Evolutionary conservation across 2,797 vertebrate species (phyloP).

Genomic region (Syngnathus rostellatus): DNA sequence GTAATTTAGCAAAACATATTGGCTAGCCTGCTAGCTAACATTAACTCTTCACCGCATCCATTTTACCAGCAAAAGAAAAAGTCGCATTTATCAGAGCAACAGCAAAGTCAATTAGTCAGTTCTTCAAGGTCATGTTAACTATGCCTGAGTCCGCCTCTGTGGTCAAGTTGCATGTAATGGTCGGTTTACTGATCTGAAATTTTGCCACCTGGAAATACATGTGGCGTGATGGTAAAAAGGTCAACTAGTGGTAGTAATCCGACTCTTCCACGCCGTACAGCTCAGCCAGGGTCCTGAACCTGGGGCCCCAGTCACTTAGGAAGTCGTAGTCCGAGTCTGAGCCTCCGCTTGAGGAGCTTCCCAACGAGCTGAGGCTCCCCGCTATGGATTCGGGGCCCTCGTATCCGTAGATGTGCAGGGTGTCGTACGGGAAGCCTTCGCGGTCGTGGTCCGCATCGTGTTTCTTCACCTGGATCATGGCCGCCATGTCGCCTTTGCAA

Average conservation of each 20-base stretch:
- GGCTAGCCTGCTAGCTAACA: too few relatives aligned
- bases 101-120: too few relatives aligned
- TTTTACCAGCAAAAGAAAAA: background rate
- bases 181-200: background rate
- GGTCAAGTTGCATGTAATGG: background rate
- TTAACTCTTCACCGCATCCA: too few relatives aligned
- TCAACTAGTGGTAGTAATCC: conserved; percentile 66
- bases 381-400: conserved; percentile 88
- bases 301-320: conserved; percentile 90
- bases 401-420: conserved; percentile 89
- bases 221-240: background rate
- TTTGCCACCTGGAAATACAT: background rate
- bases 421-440: conserved; percentile 85
- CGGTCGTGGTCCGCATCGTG: conserved; percentile 88
- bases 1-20: too few relatives aligned
- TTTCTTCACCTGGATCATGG: conserved; percentile 93
- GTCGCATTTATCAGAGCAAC: background rate
- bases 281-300: conserved; percentile 90
- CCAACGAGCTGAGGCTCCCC: conserved; percentile 87
- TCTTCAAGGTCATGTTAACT: too few relatives aligned
- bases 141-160: too few relatives aligned
- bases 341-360: conserved; percentile 74
- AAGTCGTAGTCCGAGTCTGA: conserved; percentile 90
- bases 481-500: conserved; percentile 82
- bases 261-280: conserved; percentile 79